Conservation (phyloP, 2,797 vertebrate genomes). For the Amblyopsis hoosieri region DNA sequence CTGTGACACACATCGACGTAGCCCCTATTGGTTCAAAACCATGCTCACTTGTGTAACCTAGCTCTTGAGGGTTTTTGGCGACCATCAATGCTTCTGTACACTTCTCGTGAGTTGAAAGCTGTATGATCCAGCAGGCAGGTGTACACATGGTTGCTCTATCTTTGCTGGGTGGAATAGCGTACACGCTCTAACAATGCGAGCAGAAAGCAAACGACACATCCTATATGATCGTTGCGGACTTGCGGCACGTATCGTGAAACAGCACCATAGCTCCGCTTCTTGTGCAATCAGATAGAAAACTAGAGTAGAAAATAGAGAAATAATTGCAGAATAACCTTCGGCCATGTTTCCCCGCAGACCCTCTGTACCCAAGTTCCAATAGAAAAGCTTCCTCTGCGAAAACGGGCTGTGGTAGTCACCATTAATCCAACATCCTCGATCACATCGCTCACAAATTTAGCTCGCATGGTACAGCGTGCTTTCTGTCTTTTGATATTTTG, state of each 20-base stretch:
- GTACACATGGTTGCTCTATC: constrained; percentile 61
- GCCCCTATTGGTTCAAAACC: constrained; percentile 32
- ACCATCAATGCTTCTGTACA: constrained; percentile 20
- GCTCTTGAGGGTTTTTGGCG: neutral
- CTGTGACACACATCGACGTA: constrained; percentile 43
- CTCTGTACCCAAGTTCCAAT: constrained; percentile 91
- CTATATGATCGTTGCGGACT: constrained; percentile 77
- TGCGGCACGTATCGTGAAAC: constrained; percentile 71
- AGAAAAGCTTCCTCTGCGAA: constrained; percentile 92
- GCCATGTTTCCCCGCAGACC: constrained; percentile 98
- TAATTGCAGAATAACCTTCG: constrained; percentile 94
- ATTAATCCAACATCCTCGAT: constrained; percentile 95
- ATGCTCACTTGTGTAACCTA: constrained; percentile 44
- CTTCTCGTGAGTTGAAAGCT: constrained; percentile 36
- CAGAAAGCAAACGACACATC: constrained; percentile 79
- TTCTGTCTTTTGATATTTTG: constrained; percentile 88
- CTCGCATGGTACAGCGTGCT: constrained; percentile 97
- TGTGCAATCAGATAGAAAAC: constrained; percentile 45
- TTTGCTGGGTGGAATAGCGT: constrained; percentile 21
- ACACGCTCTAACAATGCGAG: constrained; percentile 34
- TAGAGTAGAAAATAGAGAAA: constrained; percentile 68
- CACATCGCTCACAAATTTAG: constrained; percentile 89
- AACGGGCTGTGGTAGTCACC: constrained; percentile 86
- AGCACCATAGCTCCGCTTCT: constrained; percentile 76
- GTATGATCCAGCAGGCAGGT: constrained; percentile 62